Evolutionary conservation across 2,888 invertebrate genomes (phyloP), one percentile per base, ranked within the genome.

Genomic region (Lottia gigantea): DNA sequence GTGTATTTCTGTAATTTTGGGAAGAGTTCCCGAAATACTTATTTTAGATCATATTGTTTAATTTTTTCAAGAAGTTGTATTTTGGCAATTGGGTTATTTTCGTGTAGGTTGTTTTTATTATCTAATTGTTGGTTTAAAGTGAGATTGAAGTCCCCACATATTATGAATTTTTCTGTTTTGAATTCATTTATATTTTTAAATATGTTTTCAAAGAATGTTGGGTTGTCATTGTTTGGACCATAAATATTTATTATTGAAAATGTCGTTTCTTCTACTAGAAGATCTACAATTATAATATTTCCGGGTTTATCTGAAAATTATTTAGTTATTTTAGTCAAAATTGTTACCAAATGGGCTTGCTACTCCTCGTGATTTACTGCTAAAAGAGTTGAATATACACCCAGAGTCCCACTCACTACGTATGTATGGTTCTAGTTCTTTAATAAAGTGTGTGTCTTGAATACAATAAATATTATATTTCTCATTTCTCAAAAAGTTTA

Each of bases 141-240:
- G 55, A 70, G 11, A 47, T 66, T 62, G 40, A 66, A 63, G 19
- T 70, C 70, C 11, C 66, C 11, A 49, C 45, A n/a, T 14, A 62
- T 47, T 15, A 70, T 66, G 12, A 66, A 15, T 12, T 45, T 26
- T 19, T 55, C 15, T 25, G 46, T 62, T n/a, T 63, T 3, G 46
- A 62, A 62, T 15, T 62, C 46, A 15, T 25, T 8, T 11, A 70
- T 66, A 4, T 40, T 40, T n/a, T 62, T 46, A 45, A 16, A n/a
- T 16, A 66, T 12, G 25, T 68, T 63, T 23, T 68, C 63, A 46
- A 3, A 63, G 46, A 68, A 68, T 19, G 15, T n/a, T 63, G 68
- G 47, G 11, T 46, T 46, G 46, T 68, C 63, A 46, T 62, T 68
- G 26, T 62, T 64, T 19, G 68, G 63, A 19, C 68, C 68, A 63